These are phyloP conservation scores for Pristionchus arcanus DNA, from an alignment of 2,888 invertebrate species.

Conservation along the genomic window DNA sequence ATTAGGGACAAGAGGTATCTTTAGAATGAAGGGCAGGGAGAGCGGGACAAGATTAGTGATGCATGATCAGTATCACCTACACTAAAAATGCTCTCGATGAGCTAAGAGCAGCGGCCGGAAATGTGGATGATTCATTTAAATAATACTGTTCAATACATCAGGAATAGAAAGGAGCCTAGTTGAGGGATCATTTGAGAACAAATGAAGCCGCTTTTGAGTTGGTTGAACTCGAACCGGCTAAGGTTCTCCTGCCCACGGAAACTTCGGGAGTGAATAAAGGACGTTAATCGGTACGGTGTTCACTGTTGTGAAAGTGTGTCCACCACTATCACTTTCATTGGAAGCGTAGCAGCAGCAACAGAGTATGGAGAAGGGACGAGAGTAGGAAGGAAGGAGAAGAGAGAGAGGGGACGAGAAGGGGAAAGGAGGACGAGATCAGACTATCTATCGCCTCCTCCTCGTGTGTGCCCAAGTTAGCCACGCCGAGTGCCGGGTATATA, in stretches of 20 bases:
- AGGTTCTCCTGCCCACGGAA: neutral
- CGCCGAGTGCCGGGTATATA: conserved; percentile 33
- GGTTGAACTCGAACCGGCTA: conserved; percentile 9
- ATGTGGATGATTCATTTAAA: neutral
- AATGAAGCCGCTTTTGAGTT: neutral
- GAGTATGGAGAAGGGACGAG: neutral
- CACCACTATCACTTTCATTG: conserved; percentile 46
- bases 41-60: neutral
- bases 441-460: conserved; percentile 30
- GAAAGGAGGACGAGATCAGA: conserved; percentile 28
- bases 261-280: neutral
- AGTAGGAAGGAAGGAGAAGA: neutral
- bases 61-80: conserved; percentile 29
- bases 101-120: conserved; percentile 18
- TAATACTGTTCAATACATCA: neutral
- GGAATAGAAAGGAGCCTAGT: neutral
- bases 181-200: neutral
- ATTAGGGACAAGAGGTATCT: neutral
- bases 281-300: conserved; percentile 29
- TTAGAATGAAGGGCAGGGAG: neutral
- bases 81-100: neutral
- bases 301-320: conserved; percentile 28
- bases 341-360: neutral
- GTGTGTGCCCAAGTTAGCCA: conserved; percentile 13
- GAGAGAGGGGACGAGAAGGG: neutral